phyloP scores from a whole-genome alignment of 2,888 invertebrate species.

The Rhogogaster chlorosoma region DNA sequence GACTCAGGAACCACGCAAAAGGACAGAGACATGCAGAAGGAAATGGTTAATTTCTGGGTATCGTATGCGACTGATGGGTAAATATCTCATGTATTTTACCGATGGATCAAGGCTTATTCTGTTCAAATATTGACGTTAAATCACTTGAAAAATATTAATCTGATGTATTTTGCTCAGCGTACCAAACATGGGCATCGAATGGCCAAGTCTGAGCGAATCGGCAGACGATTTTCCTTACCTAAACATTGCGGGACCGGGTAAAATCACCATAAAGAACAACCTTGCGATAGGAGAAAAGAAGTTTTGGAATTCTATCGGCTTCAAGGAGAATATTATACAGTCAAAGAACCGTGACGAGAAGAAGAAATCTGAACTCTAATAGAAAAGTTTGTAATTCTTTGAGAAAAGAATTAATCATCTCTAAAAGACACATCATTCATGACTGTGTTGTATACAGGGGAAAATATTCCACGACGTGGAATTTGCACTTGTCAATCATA shows the following conservation, averaged over 20 bases:
- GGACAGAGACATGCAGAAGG: conserved; percentile 80
- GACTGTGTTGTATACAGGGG: neutral
- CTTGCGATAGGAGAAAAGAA: conserved; percentile 80
- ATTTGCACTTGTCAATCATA: no score
- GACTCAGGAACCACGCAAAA: conserved; percentile 74
- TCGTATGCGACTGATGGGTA: conserved; percentile 81
- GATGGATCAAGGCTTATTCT: neutral
- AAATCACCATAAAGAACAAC: conserved; percentile 76
- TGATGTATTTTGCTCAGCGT: conserved; percentile 70
- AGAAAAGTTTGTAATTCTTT: neutral
- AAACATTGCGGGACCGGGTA: conserved; percentile 79
- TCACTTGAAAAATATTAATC: neutral
- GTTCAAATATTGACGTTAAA: neutral
- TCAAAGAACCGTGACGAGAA: neutral
- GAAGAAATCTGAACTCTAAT: neutral
- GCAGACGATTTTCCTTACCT: conserved; percentile 79
- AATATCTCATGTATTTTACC: conserved; percentile 63
- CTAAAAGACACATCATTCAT: neutral
- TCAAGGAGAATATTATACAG: conserved; percentile 81
- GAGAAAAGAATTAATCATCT: neutral
- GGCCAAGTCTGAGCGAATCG: conserved; percentile 79
- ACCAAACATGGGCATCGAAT: conserved; percentile 77
- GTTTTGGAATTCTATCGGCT: conserved; percentile 83
- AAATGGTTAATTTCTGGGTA: conserved; percentile 80
- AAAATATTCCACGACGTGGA: no score